Evolutionary conservation across 2,113 vertebrate species (phyloP).

Genomic region (Tringa solitaria): DNA sequence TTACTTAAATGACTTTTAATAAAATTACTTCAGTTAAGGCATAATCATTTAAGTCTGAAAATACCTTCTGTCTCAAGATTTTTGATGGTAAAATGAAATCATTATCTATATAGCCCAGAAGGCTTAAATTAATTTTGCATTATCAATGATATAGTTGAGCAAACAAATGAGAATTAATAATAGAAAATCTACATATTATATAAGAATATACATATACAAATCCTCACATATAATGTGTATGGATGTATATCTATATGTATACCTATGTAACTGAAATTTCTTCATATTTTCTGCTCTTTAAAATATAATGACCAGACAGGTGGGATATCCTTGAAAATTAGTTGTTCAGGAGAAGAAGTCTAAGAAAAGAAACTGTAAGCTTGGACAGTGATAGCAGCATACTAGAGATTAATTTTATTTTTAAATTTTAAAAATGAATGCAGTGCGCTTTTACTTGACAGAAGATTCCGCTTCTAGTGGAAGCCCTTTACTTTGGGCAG

Average conservation of each 20-base stretch:
- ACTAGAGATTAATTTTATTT: neutral
- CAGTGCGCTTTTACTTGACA: neutral
- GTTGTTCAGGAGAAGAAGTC: neutral
- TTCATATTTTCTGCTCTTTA: neutral
- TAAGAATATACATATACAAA: neutral
- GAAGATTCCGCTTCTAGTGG: neutral
- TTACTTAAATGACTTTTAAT: conserved; percentile 7
- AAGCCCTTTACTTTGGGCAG: neutral
- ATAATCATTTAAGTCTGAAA: conserved; percentile 4
- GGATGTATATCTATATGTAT: neutral
- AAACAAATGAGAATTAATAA: neutral
- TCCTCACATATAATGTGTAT: neutral
- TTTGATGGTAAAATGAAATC: neutral
- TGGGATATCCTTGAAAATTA: neutral
- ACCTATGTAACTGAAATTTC: neutral
- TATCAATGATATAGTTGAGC: neutral
- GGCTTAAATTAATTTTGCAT: neutral
- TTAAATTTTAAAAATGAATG: neutral
- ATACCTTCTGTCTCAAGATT: neutral
- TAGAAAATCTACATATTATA: neutral
- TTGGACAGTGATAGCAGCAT: neutral
- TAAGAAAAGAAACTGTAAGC: neutral
- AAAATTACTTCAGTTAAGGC: neutral
- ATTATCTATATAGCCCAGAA: neutral
- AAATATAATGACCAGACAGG: neutral